Base-by-base conservation (phyloP, 1,140 invertebrate species). In the Drosophila persimilis region DNA sequence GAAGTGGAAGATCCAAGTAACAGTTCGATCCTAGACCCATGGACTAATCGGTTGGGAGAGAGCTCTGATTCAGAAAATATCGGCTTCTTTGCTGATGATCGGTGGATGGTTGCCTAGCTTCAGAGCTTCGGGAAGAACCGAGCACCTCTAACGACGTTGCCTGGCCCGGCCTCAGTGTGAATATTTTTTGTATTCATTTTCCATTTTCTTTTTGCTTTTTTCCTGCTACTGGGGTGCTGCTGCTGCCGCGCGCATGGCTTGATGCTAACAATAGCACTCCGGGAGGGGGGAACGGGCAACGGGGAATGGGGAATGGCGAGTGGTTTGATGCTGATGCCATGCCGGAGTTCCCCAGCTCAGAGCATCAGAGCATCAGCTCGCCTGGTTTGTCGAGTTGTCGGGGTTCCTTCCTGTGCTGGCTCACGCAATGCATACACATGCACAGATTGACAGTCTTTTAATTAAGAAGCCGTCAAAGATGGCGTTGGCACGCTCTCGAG, bases 391-490 rank as follows among this genome's bases (percentile, higher is more conserved):
- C 54, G 64, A 50, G 57, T 46, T 69, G 75, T 62, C 55, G 61
- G 57, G 47, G 20, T 20, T 20, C 20, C 20, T 20, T 79, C 50
- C 54, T 65, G 48, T 43, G 59, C 69, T 52, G 50, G 13, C 54
- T 43, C 55, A 60, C 63, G 73, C 61, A 66, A 45, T 60, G 77
- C 41, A 61, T 35, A 65, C 39, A 50, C 56, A 64, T 62, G 65
- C 69, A 80, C 75, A 83, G 84, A 88, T 88, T 88, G 83, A 88
- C 83, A 89, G 83, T 88, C 83, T 89, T 88, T 88, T 88, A 88
- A 88, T 88, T 88, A 88, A 88, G 83, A 73, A 88, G 78, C 84
- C 84, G 83, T 88, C 83, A 88, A 88, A 88, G 83, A 85, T 88
- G 83, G 76, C 75, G 75, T 67, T 63, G 81, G 61, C 81, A 80